Percentiles rank a stretch among this genome's conserved stretches.
phyloP scores from a whole-genome alignment of 2,113 vertebrate species.

The Paracanthobrama guichenoti region DNA sequence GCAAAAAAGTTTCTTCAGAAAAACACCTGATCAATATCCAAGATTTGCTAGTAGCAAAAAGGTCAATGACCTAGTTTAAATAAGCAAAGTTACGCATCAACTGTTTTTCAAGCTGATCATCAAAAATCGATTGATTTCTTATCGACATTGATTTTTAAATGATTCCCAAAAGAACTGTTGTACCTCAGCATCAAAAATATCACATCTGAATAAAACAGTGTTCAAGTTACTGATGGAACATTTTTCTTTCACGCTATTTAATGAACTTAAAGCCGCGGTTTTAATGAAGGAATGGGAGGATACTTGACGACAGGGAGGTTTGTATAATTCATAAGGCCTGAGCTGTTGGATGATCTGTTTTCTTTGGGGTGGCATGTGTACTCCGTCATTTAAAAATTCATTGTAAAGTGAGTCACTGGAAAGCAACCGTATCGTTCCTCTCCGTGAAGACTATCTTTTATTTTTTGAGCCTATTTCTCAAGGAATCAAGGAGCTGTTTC shows the following conservation, averaged over 20 bases:
- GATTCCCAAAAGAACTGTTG: not conserved
- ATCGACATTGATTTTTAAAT: not conserved
- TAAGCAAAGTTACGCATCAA: not conserved
- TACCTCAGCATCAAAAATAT: not conserved
- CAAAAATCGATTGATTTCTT: not conserved
- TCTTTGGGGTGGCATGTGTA: constrained; percentile 52
- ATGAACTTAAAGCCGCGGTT: not conserved
- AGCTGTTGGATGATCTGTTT: constrained; percentile 59
- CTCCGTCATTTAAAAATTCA: constrained; percentile 63
- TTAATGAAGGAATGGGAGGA: constrained; percentile 49
- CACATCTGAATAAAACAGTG: not conserved
- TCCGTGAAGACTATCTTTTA: not conserved
- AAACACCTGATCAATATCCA: constrained; percentile 41
- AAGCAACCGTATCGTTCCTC: constrained; percentile 37
- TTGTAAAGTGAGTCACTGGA: constrained; percentile 48
- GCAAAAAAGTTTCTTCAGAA: constrained; percentile 18
- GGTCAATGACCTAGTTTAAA: constrained; percentile 39
- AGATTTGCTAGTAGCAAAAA: constrained; percentile 34
- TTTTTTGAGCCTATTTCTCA: constrained; percentile 50
- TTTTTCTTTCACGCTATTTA: not conserved
- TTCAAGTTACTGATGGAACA: not conserved
- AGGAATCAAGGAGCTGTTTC: constrained; percentile 45
- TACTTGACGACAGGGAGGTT: constrained; percentile 42
- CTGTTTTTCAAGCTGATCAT: not conserved
- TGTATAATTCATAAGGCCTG: constrained; percentile 66